These are phyloP conservation scores for Pollenia labialis DNA, from an alignment of 2,888 invertebrate genomes.

Conservation along the genomic window DNA sequence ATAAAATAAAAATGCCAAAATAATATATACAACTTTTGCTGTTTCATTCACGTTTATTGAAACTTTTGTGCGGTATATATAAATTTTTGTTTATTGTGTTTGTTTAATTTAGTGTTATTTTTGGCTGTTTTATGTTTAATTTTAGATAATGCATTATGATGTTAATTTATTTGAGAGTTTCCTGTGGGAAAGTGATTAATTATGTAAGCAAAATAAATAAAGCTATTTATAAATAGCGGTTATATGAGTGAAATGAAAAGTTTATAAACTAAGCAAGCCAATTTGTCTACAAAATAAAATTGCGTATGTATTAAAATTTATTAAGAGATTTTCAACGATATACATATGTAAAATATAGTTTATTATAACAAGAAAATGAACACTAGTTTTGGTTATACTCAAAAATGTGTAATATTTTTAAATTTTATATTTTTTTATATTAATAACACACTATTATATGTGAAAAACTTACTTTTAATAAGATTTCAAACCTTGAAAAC, in stretches of 20 bases:
- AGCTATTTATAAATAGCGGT: background rate
- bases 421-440: no score
- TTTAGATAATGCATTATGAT: slow-evolving; percentile 63
- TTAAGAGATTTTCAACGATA: no score
- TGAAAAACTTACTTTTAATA: background rate
- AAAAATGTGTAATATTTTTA: no score
- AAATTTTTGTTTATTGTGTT: background rate
- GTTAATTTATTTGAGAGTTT: slow-evolving; percentile 64
- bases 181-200: slow-evolving; percentile 61
- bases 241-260: slow-evolving; percentile 49
- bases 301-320: no score
- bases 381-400: no score
- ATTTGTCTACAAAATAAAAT: background rate
- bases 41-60: slow-evolving; percentile 37
- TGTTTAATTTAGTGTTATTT: slow-evolving; percentile 46
- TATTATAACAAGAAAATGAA: no score
- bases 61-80: background rate
- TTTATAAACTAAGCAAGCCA: background rate
- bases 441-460: no score
- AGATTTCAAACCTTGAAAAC: background rate
- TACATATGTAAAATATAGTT: no score
- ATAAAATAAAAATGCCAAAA: background rate
- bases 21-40: slow-evolving; percentile 9
- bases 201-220: slow-evolving; percentile 5
- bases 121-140: slow-evolving; percentile 55